Evolutionary conservation across 2,113 vertebrate species (phyloP), one percentile per base, ranked within the genome.

Genomic region (Elephantulus edwardii): DNA sequence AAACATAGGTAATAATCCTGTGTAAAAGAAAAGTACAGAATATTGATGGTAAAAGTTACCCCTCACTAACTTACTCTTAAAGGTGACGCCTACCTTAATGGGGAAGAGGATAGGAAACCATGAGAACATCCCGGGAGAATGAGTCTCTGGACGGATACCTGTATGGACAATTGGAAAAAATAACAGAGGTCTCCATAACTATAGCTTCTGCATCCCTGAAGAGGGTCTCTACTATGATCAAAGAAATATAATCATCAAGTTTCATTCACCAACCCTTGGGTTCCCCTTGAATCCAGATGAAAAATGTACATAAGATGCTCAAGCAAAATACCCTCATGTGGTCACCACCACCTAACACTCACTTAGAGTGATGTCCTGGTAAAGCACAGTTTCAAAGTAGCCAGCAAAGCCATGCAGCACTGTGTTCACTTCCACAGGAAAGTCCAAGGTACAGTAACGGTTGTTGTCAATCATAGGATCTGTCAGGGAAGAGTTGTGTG

Each of bases 61-160:
- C 60, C 30, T 3, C 13, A 54, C 16, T 71, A 68, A 74, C 35
- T 52, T 74, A 58, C 7, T 83, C 44, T 77, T 81, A 83, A 75
- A 81, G 16, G 70, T 5, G 48, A 88, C 24, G 26, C 98, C 97
- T 97, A 99, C 99, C 97, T 99, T 99, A 91, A 99, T 98, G 13
- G 99, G 98, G 96, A 99, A 99, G 48, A 99, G 97, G 91, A 99
- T 99, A 54, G 99, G 99, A 96, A 99, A 99, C 98, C 99, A 99
- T 2, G 99, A 99, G 96, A 99, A 99, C 99, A 99, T 99, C 52
- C 99, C 98, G n/a, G 99, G 98, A 35, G 99, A 99, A 95, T 99
- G 99, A 0, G 98, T 99, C 92, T 98, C 98, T 76, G 99, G 99
- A 93, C 98, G 98, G 94, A 99, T 99, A 97, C 99, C 99, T 99